Evolutionary conservation across 35 echinoderm and acorn worm genomes (phyloP).

Genomic region (Ptychodera flava): DNA sequence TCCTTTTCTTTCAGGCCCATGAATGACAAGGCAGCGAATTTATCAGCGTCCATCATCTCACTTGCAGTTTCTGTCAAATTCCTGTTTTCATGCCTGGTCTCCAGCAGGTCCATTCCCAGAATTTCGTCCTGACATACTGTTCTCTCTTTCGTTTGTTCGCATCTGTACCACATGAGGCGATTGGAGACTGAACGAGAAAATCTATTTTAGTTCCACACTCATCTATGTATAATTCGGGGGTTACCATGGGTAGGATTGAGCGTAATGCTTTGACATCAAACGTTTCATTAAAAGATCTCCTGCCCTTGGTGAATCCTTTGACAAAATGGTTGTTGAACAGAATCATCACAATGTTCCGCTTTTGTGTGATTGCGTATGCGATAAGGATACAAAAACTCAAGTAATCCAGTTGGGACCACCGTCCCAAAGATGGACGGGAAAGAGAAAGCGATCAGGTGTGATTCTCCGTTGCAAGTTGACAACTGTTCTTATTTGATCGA

Average conservation of each 20-base stretch:
- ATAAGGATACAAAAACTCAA: background rate
- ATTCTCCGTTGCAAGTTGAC: too few relatives aligned
- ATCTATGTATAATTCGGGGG: background rate
- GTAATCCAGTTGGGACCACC: background rate
- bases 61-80: background rate
- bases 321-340: background rate
- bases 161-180: background rate
- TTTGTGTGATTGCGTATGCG: background rate
- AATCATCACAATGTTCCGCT: background rate
- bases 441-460: too few relatives aligned
- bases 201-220: background rate
- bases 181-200: background rate
- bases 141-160: background rate
- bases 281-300: background rate
- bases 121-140: background rate
- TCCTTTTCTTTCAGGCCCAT: background rate
- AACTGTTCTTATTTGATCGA: too few relatives aligned
- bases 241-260: background rate
- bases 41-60: background rate
- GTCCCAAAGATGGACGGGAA: background rate
- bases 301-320: background rate
- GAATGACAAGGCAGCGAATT: background rate
- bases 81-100: background rate
- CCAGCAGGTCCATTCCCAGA: background rate
- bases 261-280: background rate